These are phyloP conservation scores for Uloborus plumipes DNA, from an alignment of 2,888 invertebrate species.

Conservation along the genomic window DNA sequence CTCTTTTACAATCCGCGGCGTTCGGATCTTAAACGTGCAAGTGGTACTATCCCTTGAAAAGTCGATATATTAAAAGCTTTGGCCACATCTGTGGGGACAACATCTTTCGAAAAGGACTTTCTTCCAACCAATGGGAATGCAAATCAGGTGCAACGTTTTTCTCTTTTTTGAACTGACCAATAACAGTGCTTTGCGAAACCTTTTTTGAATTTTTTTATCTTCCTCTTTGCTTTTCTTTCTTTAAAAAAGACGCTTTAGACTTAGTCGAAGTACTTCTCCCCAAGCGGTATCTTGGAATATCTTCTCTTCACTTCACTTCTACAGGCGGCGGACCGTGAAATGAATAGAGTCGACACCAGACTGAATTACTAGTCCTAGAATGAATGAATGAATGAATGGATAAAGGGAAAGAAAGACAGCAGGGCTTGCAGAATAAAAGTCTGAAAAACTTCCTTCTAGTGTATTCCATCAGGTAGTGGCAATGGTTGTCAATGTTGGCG, in stretches of 20 bases:
- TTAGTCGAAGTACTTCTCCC: slow-evolving; percentile 52
- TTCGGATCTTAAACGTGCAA: slow-evolving; percentile 24
- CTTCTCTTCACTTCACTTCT: slow-evolving; percentile 57
- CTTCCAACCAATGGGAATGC: slow-evolving; percentile 48
- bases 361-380: slow-evolving; percentile 53
- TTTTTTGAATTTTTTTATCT: slow-evolving; percentile 11
- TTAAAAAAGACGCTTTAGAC: slow-evolving; percentile 42
- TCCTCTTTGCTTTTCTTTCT: slow-evolving; percentile 11
- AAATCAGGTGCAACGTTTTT: slow-evolving; percentile 45
- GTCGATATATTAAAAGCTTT: slow-evolving; percentile 49
- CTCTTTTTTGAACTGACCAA: slow-evolving; percentile 42
- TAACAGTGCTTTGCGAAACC: slow-evolving; percentile 39
- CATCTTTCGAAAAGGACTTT: slow-evolving; percentile 18
- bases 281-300: slow-evolving; percentile 44
- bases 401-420: slow-evolving; percentile 47
- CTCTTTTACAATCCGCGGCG: slow-evolving; percentile 23
- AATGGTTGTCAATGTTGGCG: slow-evolving; percentile 20
- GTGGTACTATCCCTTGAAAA: slow-evolving; percentile 43
- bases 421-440: slow-evolving; percentile 50
- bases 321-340: slow-evolving; percentile 60
- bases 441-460: slow-evolving; percentile 48
- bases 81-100: slow-evolving; percentile 52
- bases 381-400: slow-evolving; percentile 48
- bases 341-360: slow-evolving; percentile 61
- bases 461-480: slow-evolving; percentile 54